Conservation (phyloP, 2,888 invertebrate genomes). For the Noctua pronuba region DNA sequence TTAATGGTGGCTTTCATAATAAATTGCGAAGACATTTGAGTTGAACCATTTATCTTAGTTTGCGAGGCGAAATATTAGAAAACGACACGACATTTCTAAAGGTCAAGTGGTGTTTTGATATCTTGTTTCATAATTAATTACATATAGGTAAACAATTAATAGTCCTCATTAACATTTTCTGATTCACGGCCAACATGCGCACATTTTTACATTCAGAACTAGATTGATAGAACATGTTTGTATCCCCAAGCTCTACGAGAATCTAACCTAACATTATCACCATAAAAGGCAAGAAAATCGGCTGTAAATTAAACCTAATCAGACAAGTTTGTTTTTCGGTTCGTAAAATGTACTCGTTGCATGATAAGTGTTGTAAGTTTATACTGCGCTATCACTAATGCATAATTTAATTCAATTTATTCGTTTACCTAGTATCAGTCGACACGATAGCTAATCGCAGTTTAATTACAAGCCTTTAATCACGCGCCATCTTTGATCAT, state of each 20-base stretch:
- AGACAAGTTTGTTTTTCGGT: slow-evolving; percentile 19
- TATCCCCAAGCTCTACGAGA: neutral
- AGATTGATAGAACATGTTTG: neutral
- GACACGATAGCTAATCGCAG: slow-evolving; percentile 41
- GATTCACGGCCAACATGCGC: neutral
- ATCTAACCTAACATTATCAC: neutral
- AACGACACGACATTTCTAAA: slow-evolving; percentile 30
- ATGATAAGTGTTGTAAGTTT: slow-evolving; percentile 16
- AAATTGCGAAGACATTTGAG: slow-evolving; percentile 49
- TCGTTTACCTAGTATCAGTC: slow-evolving; percentile 36
- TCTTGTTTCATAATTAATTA: slow-evolving; percentile 23
- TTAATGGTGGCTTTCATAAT: slow-evolving; percentile 61
- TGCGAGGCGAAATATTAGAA: slow-evolving; percentile 24
- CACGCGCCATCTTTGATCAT: slow-evolving; percentile 43
- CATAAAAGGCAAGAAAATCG: neutral
- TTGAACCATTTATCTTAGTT: slow-evolving; percentile 56
- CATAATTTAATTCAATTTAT: slow-evolving; percentile 45
- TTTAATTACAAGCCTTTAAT: slow-evolving; percentile 59
- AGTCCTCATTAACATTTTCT: neutral
- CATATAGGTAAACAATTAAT: slow-evolving; percentile 3
- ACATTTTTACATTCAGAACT: neutral
- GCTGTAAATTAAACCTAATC: slow-evolving; percentile 1
- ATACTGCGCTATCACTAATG: slow-evolving; percentile 26
- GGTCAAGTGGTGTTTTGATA: slow-evolving; percentile 17
- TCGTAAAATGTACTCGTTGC: slow-evolving; percentile 25